A percentile compares a stretch with the other conserved stretches of the same genome.
Conservation (phyloP, 2,113 vertebrate species). For the Neolamprologus cancellatus region DNA sequence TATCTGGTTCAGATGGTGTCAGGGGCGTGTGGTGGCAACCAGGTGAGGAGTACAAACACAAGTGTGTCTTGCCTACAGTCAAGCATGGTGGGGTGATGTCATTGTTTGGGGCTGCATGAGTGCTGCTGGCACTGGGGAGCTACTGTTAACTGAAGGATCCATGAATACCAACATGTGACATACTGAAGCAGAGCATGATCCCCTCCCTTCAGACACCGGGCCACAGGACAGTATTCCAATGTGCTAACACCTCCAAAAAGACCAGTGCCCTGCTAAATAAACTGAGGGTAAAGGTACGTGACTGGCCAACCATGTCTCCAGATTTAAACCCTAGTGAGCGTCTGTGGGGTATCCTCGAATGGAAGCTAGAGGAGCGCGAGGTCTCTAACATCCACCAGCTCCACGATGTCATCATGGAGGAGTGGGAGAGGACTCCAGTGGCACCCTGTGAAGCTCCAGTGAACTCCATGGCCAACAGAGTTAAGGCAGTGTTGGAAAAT, state of each 20-base stretch:
- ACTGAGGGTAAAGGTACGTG: not conserved
- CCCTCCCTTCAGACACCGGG: not conserved
- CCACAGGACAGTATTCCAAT: not conserved
- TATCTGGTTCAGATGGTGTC: not conserved
- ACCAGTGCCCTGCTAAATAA: not conserved
- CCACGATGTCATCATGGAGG: not conserved
- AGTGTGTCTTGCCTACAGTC: not conserved
- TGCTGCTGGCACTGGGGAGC: not conserved
- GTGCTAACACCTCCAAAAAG: not conserved
- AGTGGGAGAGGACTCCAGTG: not conserved
- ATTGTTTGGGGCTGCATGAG: not conserved
- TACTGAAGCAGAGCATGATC: not conserved
- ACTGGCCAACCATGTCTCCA: not conserved
- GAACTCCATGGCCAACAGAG: not conserved
- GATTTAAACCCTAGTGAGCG: not conserved
- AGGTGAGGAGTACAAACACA: not conserved
- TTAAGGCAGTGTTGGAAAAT: not conserved
- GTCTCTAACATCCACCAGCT: not conserved
- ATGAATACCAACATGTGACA: not conserved
- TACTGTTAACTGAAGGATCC: not conserved
- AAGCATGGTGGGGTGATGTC: not conserved
- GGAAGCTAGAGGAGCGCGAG: not conserved
- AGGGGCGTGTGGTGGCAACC: not conserved
- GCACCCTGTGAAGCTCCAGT: not conserved
- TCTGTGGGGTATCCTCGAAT: not conserved